phyloP scores from a whole-genome alignment of 1,140 invertebrate genomes.

The Euura lappo region DNA sequence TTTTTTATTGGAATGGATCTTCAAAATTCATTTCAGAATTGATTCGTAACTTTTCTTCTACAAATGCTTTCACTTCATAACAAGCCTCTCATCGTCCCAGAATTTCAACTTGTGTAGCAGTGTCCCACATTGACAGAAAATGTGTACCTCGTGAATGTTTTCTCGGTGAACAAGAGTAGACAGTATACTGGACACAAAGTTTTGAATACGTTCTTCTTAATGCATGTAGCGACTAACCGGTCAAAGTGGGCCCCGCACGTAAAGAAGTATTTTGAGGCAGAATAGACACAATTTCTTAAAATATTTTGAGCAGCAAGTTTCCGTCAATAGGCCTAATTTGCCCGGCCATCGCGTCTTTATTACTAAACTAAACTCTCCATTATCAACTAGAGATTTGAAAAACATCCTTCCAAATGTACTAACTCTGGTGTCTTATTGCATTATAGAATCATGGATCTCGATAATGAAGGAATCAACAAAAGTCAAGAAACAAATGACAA shows the following conservation, averaged over 20 bases:
- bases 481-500: neutral
- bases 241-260: neutral
- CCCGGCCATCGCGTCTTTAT: neutral
- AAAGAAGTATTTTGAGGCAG: neutral
- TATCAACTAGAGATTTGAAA: neutral
- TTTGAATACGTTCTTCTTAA: neutral
- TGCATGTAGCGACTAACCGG: neutral
- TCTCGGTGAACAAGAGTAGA: neutral
- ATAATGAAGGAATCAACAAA: neutral
- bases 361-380: neutral
- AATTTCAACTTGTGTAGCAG: neutral
- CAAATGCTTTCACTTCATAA: neutral
- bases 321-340: neutral
- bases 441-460: slow-evolving; percentile 1
- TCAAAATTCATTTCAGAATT: neutral
- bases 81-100: neutral
- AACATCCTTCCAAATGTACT: neutral
- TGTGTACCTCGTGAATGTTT: neutral
- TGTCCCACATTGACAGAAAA: neutral
- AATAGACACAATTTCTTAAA: neutral
- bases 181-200: neutral
- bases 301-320: neutral
- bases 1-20: neutral
- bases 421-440: neutral
- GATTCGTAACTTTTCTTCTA: neutral